A percentile compares a stretch with the other conserved stretches of the same genome.
These are phyloP conservation scores for Atta cephalotes DNA, from an alignment of 1,140 invertebrate genomes.

Conservation along the genomic window DNA sequence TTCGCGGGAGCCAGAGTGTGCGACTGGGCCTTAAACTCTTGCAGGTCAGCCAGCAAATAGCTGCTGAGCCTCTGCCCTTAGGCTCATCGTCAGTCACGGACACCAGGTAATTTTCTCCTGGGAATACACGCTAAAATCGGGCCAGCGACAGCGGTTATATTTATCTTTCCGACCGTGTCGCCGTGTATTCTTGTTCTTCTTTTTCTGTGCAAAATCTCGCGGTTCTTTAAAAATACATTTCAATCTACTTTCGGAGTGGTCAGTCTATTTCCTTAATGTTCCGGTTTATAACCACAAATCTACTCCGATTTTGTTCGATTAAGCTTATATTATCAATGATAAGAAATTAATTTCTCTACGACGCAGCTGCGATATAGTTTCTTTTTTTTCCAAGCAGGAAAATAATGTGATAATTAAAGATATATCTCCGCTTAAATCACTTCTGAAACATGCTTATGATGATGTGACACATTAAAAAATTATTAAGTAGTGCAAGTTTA, in stretches of 20 bases:
- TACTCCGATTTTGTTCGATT: not conserved
- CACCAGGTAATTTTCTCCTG: slow-evolving; percentile 50
- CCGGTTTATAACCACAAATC: not conserved
- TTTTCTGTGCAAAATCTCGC: slow-evolving; percentile 43
- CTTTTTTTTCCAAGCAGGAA: not conserved
- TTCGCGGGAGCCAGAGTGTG: slow-evolving; percentile 16
- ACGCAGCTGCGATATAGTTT: not conserved
- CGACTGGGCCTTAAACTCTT: not conserved
- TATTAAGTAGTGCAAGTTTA: slow-evolving; percentile 7
- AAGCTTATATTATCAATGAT: not conserved
- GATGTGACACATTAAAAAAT: not conserved
- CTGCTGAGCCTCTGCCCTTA: slow-evolving; percentile 48
- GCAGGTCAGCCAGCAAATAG: not conserved
- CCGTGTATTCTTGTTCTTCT: slow-evolving; percentile 22
- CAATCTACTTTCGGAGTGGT: slow-evolving; percentile 3
- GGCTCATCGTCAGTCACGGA: slow-evolving; percentile 51
- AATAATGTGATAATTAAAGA: not conserved
- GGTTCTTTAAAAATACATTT: slow-evolving; percentile 38
- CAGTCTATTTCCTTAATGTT: not conserved
- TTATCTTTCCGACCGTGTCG: slow-evolving; percentile 61
- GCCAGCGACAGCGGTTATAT: slow-evolving; percentile 62
- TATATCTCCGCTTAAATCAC: not conserved
- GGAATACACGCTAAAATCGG: slow-evolving; percentile 48
- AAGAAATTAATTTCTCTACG: not conserved
- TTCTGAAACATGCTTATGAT: slow-evolving; percentile 3